phyloP scores from a whole-genome alignment of 2,113 vertebrate genomes.

The Hemibagrus wyckioides region DNA sequence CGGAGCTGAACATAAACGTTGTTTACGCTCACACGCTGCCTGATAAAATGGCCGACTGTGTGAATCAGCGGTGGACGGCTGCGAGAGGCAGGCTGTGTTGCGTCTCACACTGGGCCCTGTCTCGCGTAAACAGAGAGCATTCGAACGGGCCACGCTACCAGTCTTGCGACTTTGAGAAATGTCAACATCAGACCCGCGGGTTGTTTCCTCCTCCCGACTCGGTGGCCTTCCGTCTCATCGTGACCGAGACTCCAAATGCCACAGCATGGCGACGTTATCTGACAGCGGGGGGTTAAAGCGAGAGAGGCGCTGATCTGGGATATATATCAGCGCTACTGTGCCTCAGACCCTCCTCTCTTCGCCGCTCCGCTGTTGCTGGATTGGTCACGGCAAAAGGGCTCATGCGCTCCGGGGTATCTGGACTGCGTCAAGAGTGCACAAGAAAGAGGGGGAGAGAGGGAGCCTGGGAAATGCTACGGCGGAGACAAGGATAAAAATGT shows the following conservation, averaged over 20 bases:
- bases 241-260: constrained; percentile 62
- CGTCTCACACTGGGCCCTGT: constrained; percentile 23
- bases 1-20: too few relatives aligned
- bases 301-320: constrained; percentile 52
- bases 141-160: constrained; percentile 19
- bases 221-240: constrained; percentile 49
- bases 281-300: constrained; percentile 54
- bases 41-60: neutral
- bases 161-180: constrained; percentile 52
- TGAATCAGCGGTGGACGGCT: neutral
- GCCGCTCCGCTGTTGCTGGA: constrained; percentile 38
- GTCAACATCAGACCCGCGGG: constrained; percentile 54
- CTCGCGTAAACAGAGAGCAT: constrained; percentile 52
- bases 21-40: neutral
- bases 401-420: constrained; percentile 50
- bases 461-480: constrained; percentile 45
- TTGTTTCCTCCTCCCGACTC: constrained; percentile 45
- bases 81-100: constrained; percentile 33
- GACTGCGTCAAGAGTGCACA: constrained; percentile 46
- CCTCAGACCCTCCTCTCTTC: constrained; percentile 32
- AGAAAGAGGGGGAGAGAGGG: constrained; percentile 32
- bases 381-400: constrained; percentile 43
- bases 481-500: constrained; percentile 58
- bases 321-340: constrained; percentile 47
- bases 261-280: constrained; percentile 55